Evolutionary conservation across 2,113 vertebrate genomes (phyloP).

Genomic region (Callaeas wilsoni): DNA sequence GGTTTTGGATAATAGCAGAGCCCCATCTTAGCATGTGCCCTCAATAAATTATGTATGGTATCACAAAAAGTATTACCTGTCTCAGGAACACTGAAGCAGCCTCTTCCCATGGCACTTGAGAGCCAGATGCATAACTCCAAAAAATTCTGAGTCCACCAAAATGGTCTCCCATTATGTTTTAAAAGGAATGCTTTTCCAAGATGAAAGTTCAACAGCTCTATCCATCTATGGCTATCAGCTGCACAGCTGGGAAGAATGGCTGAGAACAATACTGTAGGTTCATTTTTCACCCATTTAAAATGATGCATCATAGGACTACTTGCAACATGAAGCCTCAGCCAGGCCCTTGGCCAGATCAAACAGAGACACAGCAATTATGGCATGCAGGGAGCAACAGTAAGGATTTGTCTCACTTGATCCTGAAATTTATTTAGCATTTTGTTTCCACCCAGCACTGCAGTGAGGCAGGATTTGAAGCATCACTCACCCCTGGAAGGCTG

Average conservation of each 20-base stretch:
- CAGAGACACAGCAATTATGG: neutral
- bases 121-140: neutral
- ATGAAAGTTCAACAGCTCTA: neutral
- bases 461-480: neutral
- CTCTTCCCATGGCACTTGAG: neutral
- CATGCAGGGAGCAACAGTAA: neutral
- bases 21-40: neutral
- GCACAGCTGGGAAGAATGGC: neutral
- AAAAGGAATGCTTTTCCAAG: neutral
- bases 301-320: neutral
- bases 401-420: neutral
- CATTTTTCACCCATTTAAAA: neutral
- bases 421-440: conserved; percentile 20
- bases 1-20: neutral
- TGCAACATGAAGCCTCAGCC: rapidly evolving
- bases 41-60: rapidly evolving
- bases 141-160: neutral
- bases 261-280: neutral
- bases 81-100: neutral
- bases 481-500: neutral
- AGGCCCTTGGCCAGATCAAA: neutral
- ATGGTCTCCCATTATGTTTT: neutral
- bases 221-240: neutral
- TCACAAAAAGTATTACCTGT: neutral
- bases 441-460: neutral